Base-by-base conservation (phyloP, 2,888 invertebrate species). In the Sericinus montela region DNA sequence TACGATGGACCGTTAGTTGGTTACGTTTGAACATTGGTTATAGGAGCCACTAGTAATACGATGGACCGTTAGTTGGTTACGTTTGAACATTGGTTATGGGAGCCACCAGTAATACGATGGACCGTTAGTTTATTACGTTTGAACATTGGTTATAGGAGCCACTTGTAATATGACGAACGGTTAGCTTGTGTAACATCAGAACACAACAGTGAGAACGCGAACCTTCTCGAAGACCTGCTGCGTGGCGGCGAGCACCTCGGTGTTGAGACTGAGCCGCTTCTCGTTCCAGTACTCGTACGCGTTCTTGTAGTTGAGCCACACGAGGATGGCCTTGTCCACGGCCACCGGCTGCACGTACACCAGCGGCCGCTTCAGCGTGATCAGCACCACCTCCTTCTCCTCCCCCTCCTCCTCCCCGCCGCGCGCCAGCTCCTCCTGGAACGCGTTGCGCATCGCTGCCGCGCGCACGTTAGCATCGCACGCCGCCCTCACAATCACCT, bases 231-330 rank as follows among this genome's bases (percentile, higher is more conserved):
- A 81, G 2, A 92, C 91, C 69, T 94, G 93, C 63, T 94, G 93
- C 0, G 94, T 94, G 7, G 94, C 93, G 1, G 93, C 91, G 0
- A 94, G 84, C 32, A 97, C 95, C 73, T 98, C 98, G 65, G 95
- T 96, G 71, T 96, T 98, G 35, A 98, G 88, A 63, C 94, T 96
- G 4, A 96, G 94, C 3, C 98, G 89, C 80, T 99, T 98, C 77
- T 98, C 98, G 61, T 96, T 97, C 99, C 99, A 99, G 81, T 98
- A 99, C 75, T 99, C 98, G 73, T 99, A 99, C 0, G 99, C 98
- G 80, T 98, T 99, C 86, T 98, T 98, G 75, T 99, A 99, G 88
- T 99, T 99, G 56, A 99, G 90, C 99, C 99, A 99, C 39, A 99
- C 97, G 14, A 99, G 91, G 59, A 99, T 98, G 10, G 98, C 99